Conservation (phyloP, 2,888 invertebrate genomes). For the Eurois occulta region DNA sequence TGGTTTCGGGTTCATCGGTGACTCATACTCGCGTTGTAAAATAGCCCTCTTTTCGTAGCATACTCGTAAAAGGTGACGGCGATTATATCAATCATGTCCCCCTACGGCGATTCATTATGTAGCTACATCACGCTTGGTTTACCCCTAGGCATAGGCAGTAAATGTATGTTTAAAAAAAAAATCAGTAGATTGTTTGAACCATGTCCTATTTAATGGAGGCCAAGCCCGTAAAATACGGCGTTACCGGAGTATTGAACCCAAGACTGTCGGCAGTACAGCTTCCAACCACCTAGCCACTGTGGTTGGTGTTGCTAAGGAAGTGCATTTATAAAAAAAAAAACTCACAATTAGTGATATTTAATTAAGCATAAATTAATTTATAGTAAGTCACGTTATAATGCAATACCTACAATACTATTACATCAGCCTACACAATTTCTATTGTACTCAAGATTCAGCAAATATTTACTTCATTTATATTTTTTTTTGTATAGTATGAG, state of each 20-base stretch:
- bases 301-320: background rate
- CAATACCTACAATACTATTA: slow-evolving; percentile 26
- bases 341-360: background rate
- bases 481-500: background rate
- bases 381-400: slow-evolving; percentile 7
- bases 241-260: background rate
- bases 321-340: background rate
- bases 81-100: slow-evolving; percentile 20
- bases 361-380: background rate
- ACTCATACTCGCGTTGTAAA: background rate
- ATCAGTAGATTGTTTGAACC: too few species aligned
- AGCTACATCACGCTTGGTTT: background rate
- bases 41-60: background rate
- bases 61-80: slow-evolving; percentile 3
- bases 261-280: background rate
- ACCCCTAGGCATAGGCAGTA: background rate
- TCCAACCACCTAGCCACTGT: background rate
- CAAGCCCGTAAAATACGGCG: background rate
- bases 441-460: slow-evolving; percentile 18
- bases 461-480: slow-evolving; percentile 19
- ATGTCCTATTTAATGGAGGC: background rate
- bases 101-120: slow-evolving; percentile 6
- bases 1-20: background rate
- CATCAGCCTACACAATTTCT: slow-evolving; percentile 28
- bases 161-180: background rate